These are phyloP conservation scores for Epiblema foenella DNA, from an alignment of 2,888 invertebrate genomes.

Conservation along the genomic window DNA sequence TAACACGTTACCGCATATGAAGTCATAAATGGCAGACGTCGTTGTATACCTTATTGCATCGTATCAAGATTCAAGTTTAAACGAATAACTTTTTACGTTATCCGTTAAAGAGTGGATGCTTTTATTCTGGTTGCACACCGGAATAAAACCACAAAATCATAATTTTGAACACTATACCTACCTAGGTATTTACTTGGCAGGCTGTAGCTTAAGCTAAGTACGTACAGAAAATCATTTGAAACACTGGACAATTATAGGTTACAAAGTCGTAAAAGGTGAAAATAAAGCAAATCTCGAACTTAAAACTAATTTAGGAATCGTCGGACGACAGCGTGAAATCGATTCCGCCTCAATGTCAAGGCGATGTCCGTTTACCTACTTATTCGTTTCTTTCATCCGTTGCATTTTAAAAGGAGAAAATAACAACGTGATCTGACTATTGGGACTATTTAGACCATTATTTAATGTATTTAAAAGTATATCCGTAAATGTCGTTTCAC, in stretches of 20 bases:
- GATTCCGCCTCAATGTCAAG: constrained; percentile 41
- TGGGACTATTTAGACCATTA: constrained; percentile 1
- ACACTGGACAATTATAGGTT: neutral
- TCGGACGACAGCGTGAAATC: constrained; percentile 36
- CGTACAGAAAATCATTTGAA: neutral
- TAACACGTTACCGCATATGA: too few relatives aligned
- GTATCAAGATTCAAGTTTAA: too few relatives aligned
- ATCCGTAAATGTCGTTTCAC: neutral
- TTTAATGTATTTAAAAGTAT: neutral
- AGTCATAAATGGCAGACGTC: too few relatives aligned
- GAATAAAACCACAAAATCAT: too few relatives aligned
- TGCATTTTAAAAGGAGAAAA: constrained; percentile 39
- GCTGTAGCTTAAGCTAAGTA: neutral
- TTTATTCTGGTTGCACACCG: too few relatives aligned
- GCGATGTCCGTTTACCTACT: constrained; percentile 15
- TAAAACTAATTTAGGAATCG: constrained; percentile 31
- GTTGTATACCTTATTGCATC: too few relatives aligned
- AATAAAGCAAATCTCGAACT: neutral
- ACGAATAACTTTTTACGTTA: too few relatives aligned
- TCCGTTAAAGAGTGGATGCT: too few relatives aligned
- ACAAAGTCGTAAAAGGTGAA: neutral
- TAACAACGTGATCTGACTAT: constrained; percentile 35
- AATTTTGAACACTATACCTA: too few relatives aligned
- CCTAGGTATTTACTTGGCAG: neutral
- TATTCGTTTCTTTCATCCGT: constrained; percentile 27